Conservation (phyloP, 2,888 invertebrate genomes). For the Tachystola acroxantha region DNA sequence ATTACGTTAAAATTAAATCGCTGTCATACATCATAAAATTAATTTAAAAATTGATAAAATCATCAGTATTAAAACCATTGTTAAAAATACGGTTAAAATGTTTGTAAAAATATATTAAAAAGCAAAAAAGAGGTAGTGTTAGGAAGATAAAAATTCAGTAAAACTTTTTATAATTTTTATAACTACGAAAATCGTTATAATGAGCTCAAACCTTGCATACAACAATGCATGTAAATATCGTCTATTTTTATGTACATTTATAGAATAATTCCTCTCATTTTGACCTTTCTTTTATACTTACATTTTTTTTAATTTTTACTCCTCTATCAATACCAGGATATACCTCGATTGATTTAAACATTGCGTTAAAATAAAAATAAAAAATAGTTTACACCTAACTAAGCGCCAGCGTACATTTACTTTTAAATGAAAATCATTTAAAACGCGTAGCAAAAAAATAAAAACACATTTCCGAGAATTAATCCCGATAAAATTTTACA, state of each 20-base stretch:
- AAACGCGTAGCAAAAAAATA: conserved; percentile 62
- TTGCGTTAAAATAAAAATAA: conserved; percentile 17
- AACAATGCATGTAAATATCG: conserved; percentile 31
- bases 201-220: conserved; percentile 40
- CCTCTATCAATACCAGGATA: conserved; percentile 58
- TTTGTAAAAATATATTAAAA: conserved; percentile 9
- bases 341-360: conserved; percentile 43
- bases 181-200: conserved; percentile 6
- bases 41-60: conserved; percentile 4
- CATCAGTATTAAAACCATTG: too few species aligned
- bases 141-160: conserved; percentile 26
- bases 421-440: conserved; percentile 24
- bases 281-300: conserved; percentile 72
- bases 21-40: conserved; percentile 6
- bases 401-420: conserved; percentile 35
- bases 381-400: conserved; percentile 23
- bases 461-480: conserved; percentile 28
- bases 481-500: too few species aligned
- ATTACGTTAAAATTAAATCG: conserved; percentile 6
- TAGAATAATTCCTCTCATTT: conserved; percentile 74
- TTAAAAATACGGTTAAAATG: conserved; percentile 7
- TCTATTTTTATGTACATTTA: conserved; percentile 67
- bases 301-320: conserved; percentile 38
- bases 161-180: conserved; percentile 12
- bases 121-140: conserved; percentile 30